Base-by-base conservation (phyloP, 2,797 vertebrate species). In the Chrosomus eos region DNA sequence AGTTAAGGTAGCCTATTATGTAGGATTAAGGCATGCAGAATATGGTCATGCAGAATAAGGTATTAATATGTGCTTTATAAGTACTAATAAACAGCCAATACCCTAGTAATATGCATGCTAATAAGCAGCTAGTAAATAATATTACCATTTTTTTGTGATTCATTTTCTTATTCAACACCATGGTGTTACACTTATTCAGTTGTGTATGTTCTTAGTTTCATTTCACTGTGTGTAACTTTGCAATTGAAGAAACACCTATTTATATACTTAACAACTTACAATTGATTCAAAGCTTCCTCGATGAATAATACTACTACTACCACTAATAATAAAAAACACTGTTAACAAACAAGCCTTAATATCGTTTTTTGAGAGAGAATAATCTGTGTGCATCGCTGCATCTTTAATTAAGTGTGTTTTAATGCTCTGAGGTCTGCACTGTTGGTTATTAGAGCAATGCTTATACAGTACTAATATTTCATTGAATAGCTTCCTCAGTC, bases 391-490 rank as follows among this genome's bases (percentile, higher is more conserved):
- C 55, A 73, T 82, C 38, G 28, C 31, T 48, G 55, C 55, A 73
- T 82, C 38, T 40, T 43, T 73, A 64, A 73, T 64, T 72, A 73
- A 48, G 36, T 73, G 71, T 64, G 58, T 55, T 66, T 36, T 64
- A 82, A 74, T 64, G 7, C 43, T 82, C 71, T 38, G 18, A 75
- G 81, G 81, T 36, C 67, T 80, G 77, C 62, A 67, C 19, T 67
- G 62, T 66, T 80, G 82, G 73, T 86, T 85, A 86, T 74, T 48
- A 81, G 48, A 85, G 53, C 80, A 86, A 84, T 85, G 76, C 74
- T 72, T 68, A 60, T 19, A 18, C 75, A 1, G 16, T 55, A 60
- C 58, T n/a, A 48, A 62, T 82, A 33, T 82, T 82, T 82, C 19
- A 77, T 51, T 58, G 77, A 80, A 82, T 53, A 43, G 83, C 67